These are phyloP conservation scores for silkworm (Bombyx mori) DNA, from an alignment of 1,140 invertebrate species.

Conservation along the genomic window DNA sequence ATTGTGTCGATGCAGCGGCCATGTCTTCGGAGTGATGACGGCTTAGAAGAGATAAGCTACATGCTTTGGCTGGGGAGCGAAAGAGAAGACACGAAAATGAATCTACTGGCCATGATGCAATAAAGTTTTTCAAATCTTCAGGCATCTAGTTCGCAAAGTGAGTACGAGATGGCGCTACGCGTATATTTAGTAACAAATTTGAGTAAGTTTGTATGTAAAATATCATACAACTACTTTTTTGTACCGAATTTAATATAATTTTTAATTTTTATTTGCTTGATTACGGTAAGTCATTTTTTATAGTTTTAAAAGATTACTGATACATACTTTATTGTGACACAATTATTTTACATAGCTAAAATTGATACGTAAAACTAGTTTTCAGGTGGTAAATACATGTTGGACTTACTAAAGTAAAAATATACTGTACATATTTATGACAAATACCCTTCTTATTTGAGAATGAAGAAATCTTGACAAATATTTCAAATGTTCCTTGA, in stretches of 20 bases:
- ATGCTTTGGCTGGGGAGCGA: constrained; percentile 31
- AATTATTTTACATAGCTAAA: too few species aligned
- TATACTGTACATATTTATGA: background rate
- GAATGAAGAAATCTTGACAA: background rate
- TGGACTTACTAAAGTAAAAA: background rate
- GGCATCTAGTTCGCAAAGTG: constrained; percentile 24
- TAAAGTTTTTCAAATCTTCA: constrained; percentile 36
- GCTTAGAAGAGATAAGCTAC: constrained; percentile 38
- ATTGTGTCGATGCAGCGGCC: constrained; percentile 22
- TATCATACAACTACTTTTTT: too few species aligned
- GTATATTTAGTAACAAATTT: constrained; percentile 15
- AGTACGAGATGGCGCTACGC: constrained; percentile 54
- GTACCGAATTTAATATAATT: background rate
- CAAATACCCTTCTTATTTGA: background rate
- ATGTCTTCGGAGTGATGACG: constrained; percentile 25
- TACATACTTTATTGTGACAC: too few species aligned
- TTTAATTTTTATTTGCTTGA: too few species aligned
- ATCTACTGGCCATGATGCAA: constrained; percentile 32
- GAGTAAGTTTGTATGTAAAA: background rate
- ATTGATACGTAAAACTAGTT: too few species aligned
- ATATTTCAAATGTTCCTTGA: too few species aligned
- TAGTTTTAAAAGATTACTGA: too few species aligned
- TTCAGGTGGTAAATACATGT: too few species aligned
- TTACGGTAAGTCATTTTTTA: too few species aligned
- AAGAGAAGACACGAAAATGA: constrained; percentile 34